Conservation (phyloP, 2,888 invertebrate species). For the Fabriciana adippe region DNA sequence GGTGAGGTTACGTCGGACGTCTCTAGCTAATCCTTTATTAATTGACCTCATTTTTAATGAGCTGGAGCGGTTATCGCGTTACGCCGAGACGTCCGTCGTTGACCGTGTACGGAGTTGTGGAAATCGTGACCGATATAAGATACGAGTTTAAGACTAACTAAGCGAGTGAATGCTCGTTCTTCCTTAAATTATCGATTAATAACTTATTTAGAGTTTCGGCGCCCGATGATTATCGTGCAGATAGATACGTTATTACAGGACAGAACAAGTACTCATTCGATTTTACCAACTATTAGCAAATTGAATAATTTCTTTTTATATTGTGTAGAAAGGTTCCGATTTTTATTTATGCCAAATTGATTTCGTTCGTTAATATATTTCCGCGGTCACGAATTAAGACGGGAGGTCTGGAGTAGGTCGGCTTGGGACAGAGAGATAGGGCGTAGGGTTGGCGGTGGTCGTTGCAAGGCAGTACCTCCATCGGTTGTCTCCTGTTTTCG, state of each 20-base stretch:
- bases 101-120: conserved; percentile 46
- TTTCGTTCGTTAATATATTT: not conserved
- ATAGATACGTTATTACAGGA: not conserved
- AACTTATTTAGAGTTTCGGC: conserved; percentile 2
- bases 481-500: conserved; percentile 98
- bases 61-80: conserved; percentile 52
- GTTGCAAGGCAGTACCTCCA: conserved; percentile 91
- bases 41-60: conserved; percentile 76
- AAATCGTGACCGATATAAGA: conserved; percentile 51
- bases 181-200: not conserved
- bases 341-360: not conserved
- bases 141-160: conserved; percentile 1
- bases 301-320: too few relatives aligned
- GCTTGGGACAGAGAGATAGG: conserved; percentile 26
- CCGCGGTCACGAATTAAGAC: conserved; percentile 21
- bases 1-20: conserved; percentile 64
- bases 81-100: conserved; percentile 62
- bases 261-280: conserved; percentile 17
- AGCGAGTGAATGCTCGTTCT: conserved; percentile 18
- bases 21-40: conserved; percentile 73
- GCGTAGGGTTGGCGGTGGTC: conserved; percentile 59
- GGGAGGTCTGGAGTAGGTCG: conserved; percentile 37
- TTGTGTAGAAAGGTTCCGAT: too few relatives aligned
- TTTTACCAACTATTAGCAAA: conserved; percentile 1
- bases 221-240: not conserved